Conservation (phyloP, 2,113 vertebrate species). For the Seriola aureovittata region DNA sequence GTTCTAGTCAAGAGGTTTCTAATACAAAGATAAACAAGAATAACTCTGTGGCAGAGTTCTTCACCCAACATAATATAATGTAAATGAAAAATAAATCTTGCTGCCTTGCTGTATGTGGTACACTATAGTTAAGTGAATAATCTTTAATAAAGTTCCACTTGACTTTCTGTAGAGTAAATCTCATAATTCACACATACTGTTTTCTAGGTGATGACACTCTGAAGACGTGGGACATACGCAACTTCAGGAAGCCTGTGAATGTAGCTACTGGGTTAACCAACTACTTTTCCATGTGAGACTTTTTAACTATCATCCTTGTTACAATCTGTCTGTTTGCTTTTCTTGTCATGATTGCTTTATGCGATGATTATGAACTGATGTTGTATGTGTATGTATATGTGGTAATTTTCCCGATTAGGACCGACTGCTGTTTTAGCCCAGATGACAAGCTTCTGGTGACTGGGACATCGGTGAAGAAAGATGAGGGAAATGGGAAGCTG, state of each 20-base stretch:
- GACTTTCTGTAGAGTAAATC: conserved; percentile 12
- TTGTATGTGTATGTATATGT: not conserved
- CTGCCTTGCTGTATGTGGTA: not conserved
- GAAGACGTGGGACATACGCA: conserved; percentile 97
- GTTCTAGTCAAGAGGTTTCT: not conserved
- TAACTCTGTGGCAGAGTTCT: conserved; percentile 34
- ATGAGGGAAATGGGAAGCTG: conserved; percentile 91
- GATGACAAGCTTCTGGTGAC: conserved; percentile 95
- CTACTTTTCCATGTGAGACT: conserved; percentile 94
- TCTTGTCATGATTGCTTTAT: not conserved
- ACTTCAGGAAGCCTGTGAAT: conserved; percentile 93
- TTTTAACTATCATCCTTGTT: not conserved
- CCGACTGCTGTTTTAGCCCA: conserved; percentile 97
- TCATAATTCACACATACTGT: conserved; percentile 3
- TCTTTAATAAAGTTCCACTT: not conserved
- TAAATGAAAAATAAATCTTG: conserved; percentile 45
- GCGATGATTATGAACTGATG: not conserved
- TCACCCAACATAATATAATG: conserved; percentile 20
- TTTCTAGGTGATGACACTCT: conserved; percentile 94
- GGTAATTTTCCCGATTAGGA: conserved; percentile 82
- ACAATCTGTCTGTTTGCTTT: not conserved
- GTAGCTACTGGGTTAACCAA: conserved; percentile 88
- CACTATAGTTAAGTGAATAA: conserved; percentile 9
- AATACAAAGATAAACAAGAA: conserved; percentile 41
- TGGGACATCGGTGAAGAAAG: conserved; percentile 93